Evolutionary conservation across 2,888 invertebrate species (phyloP).

Genomic region (Adelognathus sp.): DNA sequence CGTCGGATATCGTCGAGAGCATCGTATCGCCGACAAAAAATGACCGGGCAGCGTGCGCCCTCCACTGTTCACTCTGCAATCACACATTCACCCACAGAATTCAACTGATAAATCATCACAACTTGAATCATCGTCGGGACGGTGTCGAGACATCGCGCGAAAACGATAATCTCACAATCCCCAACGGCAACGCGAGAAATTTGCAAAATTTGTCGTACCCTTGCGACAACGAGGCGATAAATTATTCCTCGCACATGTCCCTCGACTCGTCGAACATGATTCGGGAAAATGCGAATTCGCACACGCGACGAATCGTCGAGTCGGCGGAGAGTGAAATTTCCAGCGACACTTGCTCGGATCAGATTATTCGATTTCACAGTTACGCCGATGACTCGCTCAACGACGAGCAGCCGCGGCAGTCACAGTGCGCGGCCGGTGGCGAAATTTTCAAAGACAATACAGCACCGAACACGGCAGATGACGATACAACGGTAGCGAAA

Average conservation of each 20-base stretch:
- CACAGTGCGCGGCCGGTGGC: conserved; percentile 26
- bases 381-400: conserved; percentile 51
- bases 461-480: conserved; percentile 30
- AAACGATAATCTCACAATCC: conserved; percentile 72
- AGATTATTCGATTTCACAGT: conserved; percentile 48
- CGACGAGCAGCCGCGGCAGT: neutral
- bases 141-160: conserved; percentile 72
- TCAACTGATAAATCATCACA: conserved; percentile 74
- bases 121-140: conserved; percentile 69
- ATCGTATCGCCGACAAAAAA: conserved; percentile 37
- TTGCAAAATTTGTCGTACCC: conserved; percentile 70
- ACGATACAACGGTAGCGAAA: neutral
- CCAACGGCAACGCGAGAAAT: conserved; percentile 64
- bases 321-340: conserved; percentile 53
- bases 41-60: conserved; percentile 72
- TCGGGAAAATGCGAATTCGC: no score
- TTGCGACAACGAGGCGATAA: conserved; percentile 34
- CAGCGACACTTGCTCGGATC: conserved; percentile 54
- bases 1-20: conserved; percentile 57
- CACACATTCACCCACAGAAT: conserved; percentile 74
- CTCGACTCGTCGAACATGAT: conserved; percentile 57
- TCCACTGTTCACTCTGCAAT: conserved; percentile 76
- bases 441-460: conserved; percentile 56
- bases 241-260: conserved; percentile 57
- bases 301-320: no score